Conservation (phyloP, 2,888 invertebrate species). For the Copidosoma aretas region DNA sequence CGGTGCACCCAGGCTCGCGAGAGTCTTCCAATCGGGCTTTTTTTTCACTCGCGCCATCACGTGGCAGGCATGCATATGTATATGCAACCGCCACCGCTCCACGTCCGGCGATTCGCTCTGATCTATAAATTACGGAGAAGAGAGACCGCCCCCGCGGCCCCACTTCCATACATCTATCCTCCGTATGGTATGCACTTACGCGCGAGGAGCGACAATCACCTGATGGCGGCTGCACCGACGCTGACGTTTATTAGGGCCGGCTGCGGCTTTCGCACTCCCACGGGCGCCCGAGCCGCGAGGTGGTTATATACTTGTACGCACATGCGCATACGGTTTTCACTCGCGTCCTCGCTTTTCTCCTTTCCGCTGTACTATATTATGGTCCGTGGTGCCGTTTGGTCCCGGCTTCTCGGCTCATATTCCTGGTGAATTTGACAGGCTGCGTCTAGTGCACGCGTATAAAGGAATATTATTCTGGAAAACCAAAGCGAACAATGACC, state of each 20-base stretch:
- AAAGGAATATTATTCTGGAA: no score
- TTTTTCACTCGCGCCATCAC: no score
- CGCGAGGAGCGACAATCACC: background rate
- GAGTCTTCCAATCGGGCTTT: no score
- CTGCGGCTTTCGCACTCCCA: slow-evolving; percentile 1
- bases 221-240: slow-evolving; percentile 51
- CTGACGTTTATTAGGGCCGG: slow-evolving; percentile 57
- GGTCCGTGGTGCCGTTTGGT: background rate
- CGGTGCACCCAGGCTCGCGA: no score
- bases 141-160: slow-evolving; percentile 16
- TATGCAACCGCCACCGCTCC: no score
- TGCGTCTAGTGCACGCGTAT: slow-evolving; percentile 15
- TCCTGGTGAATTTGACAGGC: background rate
- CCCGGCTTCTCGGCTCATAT: no score
- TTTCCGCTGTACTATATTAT: no score
- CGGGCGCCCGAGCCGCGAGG: slow-evolving; percentile 35
- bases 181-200: no score
- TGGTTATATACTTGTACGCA: slow-evolving; percentile 7
- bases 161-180: no score
- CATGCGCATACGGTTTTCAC: slow-evolving; percentile 8
- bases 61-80: no score
- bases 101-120: slow-evolving; percentile 47
- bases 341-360: background rate
- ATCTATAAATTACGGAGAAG: slow-evolving; percentile 57
- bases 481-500: no score